phyloP scores from a whole-genome alignment of 1,140 invertebrate species.

The Nephotettix cincticeps region DNA sequence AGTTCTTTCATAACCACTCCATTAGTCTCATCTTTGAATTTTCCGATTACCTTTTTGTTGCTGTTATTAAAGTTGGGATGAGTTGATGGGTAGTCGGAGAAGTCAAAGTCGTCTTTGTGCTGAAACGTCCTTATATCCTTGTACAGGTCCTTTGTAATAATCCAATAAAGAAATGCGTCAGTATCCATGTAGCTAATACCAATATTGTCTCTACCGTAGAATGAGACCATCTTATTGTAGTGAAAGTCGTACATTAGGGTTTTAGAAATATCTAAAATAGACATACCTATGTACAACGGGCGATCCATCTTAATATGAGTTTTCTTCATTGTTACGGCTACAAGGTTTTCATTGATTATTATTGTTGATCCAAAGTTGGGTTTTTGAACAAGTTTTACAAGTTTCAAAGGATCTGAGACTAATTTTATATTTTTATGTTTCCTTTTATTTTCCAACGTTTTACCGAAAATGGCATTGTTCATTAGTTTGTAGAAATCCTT shows the following conservation, averaged over 20 bases:
- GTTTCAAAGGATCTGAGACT: neutral
- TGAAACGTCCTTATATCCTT: too few relatives aligned
- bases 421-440: conserved; percentile 4
- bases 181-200: neutral
- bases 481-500: neutral
- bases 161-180: neutral
- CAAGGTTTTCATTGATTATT: neutral
- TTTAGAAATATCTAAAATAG: neutral
- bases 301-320: neutral
- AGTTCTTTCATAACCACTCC: too few relatives aligned
- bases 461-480: neutral
- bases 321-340: neutral
- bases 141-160: too few relatives aligned
- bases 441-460: neutral
- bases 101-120: too few relatives aligned
- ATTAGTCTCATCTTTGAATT: too few relatives aligned
- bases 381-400: neutral
- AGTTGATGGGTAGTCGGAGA: too few relatives aligned
- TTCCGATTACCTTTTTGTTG: too few relatives aligned
- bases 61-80: too few relatives aligned
- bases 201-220: neutral
- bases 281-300: neutral
- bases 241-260: neutral
- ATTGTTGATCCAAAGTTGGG: neutral
- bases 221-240: neutral